Conservation (phyloP, 1,140 invertebrate genomes). For the Drosophila ambigua region DNA sequence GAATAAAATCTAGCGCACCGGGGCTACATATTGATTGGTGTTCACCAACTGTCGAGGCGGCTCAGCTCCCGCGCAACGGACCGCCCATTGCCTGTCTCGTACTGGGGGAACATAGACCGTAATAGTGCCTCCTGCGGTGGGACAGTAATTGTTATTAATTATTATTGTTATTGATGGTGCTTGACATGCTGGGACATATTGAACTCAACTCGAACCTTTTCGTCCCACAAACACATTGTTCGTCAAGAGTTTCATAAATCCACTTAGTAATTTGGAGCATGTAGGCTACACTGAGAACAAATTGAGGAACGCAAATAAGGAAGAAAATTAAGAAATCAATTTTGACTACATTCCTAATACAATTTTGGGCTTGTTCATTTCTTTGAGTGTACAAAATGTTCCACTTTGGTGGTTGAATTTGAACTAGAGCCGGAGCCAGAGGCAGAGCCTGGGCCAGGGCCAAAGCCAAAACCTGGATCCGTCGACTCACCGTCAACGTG, state of each 20-base stretch:
- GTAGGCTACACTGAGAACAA: conserved; percentile 34
- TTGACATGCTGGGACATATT: conserved; percentile 62
- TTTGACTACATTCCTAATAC: too few relatives aligned
- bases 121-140: conserved; percentile 9
- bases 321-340: too few relatives aligned
- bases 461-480: conserved; percentile 24
- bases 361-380: too few relatives aligned
- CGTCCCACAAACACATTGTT: conserved; percentile 23
- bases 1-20: conserved; percentile 42
- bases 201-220: conserved; percentile 15
- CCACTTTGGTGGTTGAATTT: too few relatives aligned
- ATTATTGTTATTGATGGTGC: conserved; percentile 78
- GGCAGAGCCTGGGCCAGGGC: conserved; percentile 12
- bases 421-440: background rate
- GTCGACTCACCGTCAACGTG: conserved; percentile 72
- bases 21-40: conserved; percentile 43
- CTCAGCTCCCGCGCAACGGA: background rate
- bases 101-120: too few relatives aligned
- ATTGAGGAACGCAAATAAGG: too few relatives aligned
- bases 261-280: conserved; percentile 56
- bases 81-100: conserved; percentile 11
- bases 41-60: conserved; percentile 17
- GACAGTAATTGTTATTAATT: conserved; percentile 80
- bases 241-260: conserved; percentile 62
- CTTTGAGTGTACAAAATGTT: too few relatives aligned